Conservation (phyloP, 1,140 invertebrate genomes). For the Penaeus indicus region DNA sequence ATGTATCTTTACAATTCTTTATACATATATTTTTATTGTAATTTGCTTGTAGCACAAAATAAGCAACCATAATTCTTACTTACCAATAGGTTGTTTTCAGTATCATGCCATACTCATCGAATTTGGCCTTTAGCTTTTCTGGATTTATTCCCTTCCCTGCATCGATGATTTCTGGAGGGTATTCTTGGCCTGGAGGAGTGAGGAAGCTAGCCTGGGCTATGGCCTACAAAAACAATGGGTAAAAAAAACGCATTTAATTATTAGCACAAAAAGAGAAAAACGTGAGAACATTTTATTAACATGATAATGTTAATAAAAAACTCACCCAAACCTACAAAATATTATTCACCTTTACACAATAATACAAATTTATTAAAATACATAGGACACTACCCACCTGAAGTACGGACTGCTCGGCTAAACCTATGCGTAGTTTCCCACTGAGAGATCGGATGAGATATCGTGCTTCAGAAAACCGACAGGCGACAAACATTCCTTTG, state of each 20-base stretch:
- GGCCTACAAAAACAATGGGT: slow-evolving; percentile 73
- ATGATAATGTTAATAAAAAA: too few relatives aligned
- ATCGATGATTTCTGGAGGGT: slow-evolving; percentile 78
- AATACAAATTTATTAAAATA: too few relatives aligned
- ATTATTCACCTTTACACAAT: too few relatives aligned
- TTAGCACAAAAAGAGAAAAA: background rate
- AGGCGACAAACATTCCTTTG: slow-evolving; percentile 92
- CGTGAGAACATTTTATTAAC: background rate
- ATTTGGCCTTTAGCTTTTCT: slow-evolving; percentile 85
- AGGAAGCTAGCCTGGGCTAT: slow-evolving; percentile 86
- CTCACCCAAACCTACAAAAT: too few relatives aligned
- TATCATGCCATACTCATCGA: slow-evolving; percentile 83
- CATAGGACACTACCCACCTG: slow-evolving; percentile 72
- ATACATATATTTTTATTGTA: too few relatives aligned
- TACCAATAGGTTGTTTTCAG: slow-evolving; percentile 96
- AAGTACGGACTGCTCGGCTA: slow-evolving; percentile 96
- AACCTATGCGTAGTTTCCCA: slow-evolving; percentile 95
- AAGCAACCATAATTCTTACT: slow-evolving; percentile 67
- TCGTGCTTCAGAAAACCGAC: slow-evolving; percentile 89
- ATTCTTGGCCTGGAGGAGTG: slow-evolving; percentile 79
- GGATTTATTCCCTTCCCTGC: slow-evolving; percentile 75
- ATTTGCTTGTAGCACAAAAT: background rate
- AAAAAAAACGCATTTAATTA: background rate
- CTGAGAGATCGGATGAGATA: slow-evolving; percentile 92
- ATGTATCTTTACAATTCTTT: too few relatives aligned